These are phyloP conservation scores for Podarcis cretensis DNA, from an alignment of 2,113 vertebrate genomes.

Conservation along the genomic window DNA sequence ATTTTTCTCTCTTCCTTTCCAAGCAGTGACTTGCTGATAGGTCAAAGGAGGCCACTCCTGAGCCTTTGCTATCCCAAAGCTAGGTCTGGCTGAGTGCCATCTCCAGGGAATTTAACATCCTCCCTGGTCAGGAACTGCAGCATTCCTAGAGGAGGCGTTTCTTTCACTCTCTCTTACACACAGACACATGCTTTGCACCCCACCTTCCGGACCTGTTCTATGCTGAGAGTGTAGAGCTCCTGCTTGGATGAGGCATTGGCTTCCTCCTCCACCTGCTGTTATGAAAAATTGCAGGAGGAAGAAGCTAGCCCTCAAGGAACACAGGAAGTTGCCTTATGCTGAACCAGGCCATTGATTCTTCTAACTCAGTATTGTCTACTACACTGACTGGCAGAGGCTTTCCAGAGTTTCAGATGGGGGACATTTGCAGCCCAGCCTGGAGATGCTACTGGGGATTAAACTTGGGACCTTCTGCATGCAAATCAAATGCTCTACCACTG, in stretches of 20 bases:
- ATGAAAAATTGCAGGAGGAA: background rate
- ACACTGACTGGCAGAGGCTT: too few species aligned
- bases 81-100: constrained; percentile 13
- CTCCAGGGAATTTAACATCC: constrained; percentile 41
- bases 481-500: too few species aligned
- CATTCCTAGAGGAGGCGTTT: constrained; percentile 65
- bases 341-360: too few species aligned
- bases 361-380: too few species aligned
- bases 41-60: background rate
- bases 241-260: constrained; percentile 39
- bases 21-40: background rate
- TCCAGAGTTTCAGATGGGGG: too few species aligned
- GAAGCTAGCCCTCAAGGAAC: background rate
- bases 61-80: background rate
- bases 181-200: background rate
- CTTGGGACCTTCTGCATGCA: too few species aligned
- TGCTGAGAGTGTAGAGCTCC: constrained; percentile 11
- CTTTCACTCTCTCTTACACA: background rate
- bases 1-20: background rate
- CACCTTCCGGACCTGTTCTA: constrained; percentile 26
- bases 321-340: too few species aligned
- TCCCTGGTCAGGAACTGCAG: constrained; percentile 53
- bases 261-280: constrained; percentile 23
- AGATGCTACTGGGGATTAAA: too few species aligned
- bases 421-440: too few species aligned